Evolutionary conservation across 2,797 vertebrate species (phyloP).

Genomic region (Tenualosa ilisha): DNA sequence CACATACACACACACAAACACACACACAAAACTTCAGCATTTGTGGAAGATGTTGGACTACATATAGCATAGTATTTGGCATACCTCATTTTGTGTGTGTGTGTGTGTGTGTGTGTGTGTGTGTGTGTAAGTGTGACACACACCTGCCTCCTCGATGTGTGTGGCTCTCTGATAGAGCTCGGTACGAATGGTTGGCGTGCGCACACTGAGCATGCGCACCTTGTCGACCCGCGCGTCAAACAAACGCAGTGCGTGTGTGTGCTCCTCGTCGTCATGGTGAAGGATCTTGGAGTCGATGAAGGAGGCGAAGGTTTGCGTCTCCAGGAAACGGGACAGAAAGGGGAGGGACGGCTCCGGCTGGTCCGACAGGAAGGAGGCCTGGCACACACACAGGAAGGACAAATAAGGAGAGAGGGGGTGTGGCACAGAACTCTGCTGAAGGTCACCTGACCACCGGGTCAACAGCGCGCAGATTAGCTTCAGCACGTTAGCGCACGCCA

Average conservation of each 20-base stretch:
- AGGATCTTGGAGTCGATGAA: conserved; percentile 98
- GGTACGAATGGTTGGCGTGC: conserved; percentile 93
- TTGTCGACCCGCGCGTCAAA: conserved; percentile 95
- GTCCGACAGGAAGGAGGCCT: conserved; percentile 98
- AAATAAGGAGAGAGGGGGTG: neutral
- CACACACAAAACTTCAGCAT: no score
- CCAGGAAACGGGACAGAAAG: conserved; percentile 96
- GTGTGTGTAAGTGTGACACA: conserved; percentile 41
- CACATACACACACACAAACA: no score
- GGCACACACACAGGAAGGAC: conserved; percentile 24
- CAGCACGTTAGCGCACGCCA: no score
- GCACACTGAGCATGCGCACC: conserved; percentile 90
- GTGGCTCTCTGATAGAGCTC: conserved; percentile 99
- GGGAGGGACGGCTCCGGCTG: conserved; percentile 98
- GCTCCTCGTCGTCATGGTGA: conserved; percentile 96
- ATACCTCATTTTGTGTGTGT: no score
- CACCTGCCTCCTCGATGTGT: conserved; percentile 93
- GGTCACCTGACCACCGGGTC: no score
- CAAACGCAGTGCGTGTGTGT: conserved; percentile 90
- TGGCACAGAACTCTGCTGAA: no score
- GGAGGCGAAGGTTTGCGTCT: conserved; percentile 98
- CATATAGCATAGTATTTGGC: no score
- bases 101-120: conserved; percentile 6
- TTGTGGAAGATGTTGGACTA: no score
- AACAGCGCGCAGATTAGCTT: no score